Base-by-base conservation (phyloP, 2,888 invertebrate species). In the Microdon myrmicae region DNA sequence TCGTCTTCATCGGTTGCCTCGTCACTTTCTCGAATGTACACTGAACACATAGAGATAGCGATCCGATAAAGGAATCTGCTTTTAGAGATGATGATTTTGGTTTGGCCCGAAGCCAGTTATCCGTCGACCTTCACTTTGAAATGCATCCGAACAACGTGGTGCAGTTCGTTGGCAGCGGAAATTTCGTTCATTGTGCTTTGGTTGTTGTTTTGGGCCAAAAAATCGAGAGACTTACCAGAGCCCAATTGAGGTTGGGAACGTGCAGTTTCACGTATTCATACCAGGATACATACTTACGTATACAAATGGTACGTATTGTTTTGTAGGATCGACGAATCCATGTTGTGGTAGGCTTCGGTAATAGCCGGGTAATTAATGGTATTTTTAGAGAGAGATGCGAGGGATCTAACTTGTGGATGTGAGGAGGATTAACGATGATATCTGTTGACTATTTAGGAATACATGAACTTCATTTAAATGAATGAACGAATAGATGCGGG, bases 51-150 rank as follows among this genome's bases (percentile, higher is more conserved):
- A n/a, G n/a, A n/a, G n/a, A n/a, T n/a, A 44, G 17, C 29, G 13
- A 26, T n/a, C n/a, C n/a, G n/a, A 29, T 22, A 32, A 38, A 39
- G 47, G 39, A 39, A 55, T 55, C 47, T 47, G 55, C 34, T 35
- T 55, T 55, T 39, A 28, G 55, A 55, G 45, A 55, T 47, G 47
- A 47, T n/a, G n/a, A n/a, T n/a, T 47, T 55, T 35, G 47, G 39
- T 47, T 55, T 55, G 47, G 55, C 55, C 55, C 35, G 55, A 17
- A 55, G 55, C 55, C 55, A 55, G 55, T 47, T 55, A 55, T 55
- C 32, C 34, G 39, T 23, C 55, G 55, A 55, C 55, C 55, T 55
- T 55, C 55, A 55, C 55, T 55, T 55, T 55, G 55, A 55, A 53
- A 43, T 55, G 55, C 39, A 22, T 55, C 55, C 47, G 41, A 55